Base-by-base conservation (phyloP, 2,888 invertebrate genomes). In the Eupithecia subfuscata region DNA sequence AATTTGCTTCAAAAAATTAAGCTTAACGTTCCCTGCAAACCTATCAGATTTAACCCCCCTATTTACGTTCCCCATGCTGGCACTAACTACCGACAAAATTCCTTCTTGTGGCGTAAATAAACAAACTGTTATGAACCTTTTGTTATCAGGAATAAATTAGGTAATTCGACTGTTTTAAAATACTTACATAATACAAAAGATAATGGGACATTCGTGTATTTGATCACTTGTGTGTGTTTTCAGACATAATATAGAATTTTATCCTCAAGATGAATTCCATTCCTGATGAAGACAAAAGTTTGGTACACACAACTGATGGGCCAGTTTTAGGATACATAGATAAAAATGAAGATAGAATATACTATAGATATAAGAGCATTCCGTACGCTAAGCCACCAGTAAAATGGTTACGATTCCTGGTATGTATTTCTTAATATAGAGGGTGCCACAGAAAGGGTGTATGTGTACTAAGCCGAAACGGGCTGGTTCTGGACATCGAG, bases 361-460 rank as follows among this genome's bases (percentile, higher is more conserved):
- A 85, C 74, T 92, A 90, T 77, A 90, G 85, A 80, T 95, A 93
- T 79, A 90, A 89, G 78, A 85, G 87, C 74, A 92, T 95, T 69
- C 94, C 94, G 2, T 95, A 92, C 80, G 94, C 92, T 7, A 89
- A 88, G 78, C 93, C 94, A 74, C 94, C 94, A 25, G 18, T 91
- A 45, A 92, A 90, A 16, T 78, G 80, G 18, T 83, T 94, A 72
- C 85, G 94, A 80, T 93, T 94, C 82, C 81, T 90, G 88, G 92
- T 94, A 86, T 89, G 90, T 86, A 56, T 56, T 14, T 65, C 30
- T 30, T 30, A n/a, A n/a, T 30, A 30, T 30, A 30, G 2, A 30
- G 30, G 30, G 30, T 30, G 30, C 30, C 30, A 30, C 30, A 3
- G 30, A 30, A 30, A 30, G 30, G 30, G 30, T 30, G 30, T 30